Base-by-base conservation (phyloP, 2,888 invertebrate genomes). In the Charanyca ferruginea region DNA sequence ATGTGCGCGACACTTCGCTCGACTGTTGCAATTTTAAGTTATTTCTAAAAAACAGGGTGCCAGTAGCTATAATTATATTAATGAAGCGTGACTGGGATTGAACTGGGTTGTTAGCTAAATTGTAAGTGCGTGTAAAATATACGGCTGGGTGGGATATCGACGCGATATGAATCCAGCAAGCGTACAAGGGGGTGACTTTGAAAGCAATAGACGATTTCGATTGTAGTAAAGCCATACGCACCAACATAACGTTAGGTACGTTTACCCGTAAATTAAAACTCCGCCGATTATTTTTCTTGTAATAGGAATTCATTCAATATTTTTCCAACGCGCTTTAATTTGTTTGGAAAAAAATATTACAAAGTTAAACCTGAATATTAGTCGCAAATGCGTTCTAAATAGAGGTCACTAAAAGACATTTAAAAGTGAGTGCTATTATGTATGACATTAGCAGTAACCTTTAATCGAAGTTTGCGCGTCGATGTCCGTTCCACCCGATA, bases 1-100 rank as follows among this genome's bases (percentile, higher is more conserved):
- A 7, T 18, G n/a, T 3, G 41, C 28, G 49, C 38, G 5, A n/a
- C 7, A 44, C 38, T 23, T 18, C 7, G 28, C n/a, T 25, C 41
- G 52, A 18, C 68, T 53, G 48, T 42, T 25, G 42, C 48, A 32
- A 16, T 8, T 58, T 8, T 8, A 20, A 35, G 9, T 45, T 28
- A 45, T 13, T 52, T 38, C 51, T 38, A 54, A 20, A 25, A 25
- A 20, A 65, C n/a, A 44, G n/a, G 42, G 52, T 70, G 42, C 35
- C 70, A 57, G 53, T 58, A 54, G 48, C 28, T 52, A 20, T 73
- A 49, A 66, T 41, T 58, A 9, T 51, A 65, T 42, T 41, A 20
- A 42, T 48, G 47, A 49, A 44, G 32, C 13, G 49, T 54, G 44
- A 25, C 41, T 45, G n/a, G 45, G 35, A 44, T 20, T 53, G 38